A percentile compares a stretch with the other conserved stretches of the same genome.
Conservation (phyloP, 2,113 vertebrate species). For the Stomatorhinus ivindoensis region DNA sequence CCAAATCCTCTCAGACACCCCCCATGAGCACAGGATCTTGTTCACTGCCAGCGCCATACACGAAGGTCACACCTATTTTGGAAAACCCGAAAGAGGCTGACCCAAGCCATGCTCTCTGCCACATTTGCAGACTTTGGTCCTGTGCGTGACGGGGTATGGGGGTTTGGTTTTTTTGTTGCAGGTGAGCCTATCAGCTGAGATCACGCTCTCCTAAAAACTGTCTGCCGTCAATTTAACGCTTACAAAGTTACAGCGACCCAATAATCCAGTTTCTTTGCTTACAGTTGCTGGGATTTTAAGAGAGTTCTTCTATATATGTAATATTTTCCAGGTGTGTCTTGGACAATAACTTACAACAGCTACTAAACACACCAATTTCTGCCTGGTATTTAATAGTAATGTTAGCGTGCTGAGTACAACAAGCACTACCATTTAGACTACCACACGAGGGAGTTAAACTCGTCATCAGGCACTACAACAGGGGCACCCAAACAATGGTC, state of each 20-base stretch:
- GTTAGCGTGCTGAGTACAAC: neutral
- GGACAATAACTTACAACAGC: neutral
- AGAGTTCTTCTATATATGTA: neutral
- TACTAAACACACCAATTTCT: slow-evolving; percentile 11
- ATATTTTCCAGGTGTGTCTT: neutral
- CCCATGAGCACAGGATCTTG: neutral
- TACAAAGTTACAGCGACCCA: neutral
- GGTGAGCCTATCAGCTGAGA: neutral
- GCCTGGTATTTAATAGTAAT: neutral
- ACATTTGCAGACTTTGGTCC: neutral
- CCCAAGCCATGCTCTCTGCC: neutral
- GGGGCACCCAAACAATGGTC: slow-evolving; percentile 17
- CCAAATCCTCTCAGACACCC: neutral
- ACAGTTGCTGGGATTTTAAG: neutral
- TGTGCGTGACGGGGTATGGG: neutral
- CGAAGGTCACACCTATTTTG: neutral
- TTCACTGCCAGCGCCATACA: neutral
- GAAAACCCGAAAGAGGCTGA: neutral
- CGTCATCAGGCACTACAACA: slow-evolving; percentile 12
- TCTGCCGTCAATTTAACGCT: neutral
- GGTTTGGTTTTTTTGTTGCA: neutral
- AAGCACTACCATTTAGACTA: neutral
- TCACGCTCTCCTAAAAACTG: neutral
- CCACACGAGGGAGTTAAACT: neutral
- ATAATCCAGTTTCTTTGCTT: neutral